Conservation (phyloP, 2,113 vertebrate species). For the Neodontobutis hainanensis region DNA sequence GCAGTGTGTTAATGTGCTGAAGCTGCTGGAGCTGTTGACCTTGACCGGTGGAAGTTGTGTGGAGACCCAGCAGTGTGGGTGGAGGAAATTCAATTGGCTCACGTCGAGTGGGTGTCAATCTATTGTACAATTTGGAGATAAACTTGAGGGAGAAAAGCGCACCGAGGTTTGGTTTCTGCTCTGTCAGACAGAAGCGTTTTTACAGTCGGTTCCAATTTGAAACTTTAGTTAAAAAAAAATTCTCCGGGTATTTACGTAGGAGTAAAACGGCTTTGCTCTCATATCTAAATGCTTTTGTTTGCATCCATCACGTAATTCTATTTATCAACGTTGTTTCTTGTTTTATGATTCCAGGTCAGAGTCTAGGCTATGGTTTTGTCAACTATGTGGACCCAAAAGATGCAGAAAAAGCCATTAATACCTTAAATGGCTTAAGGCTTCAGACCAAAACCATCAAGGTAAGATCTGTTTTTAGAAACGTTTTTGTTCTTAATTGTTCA, state of each 20-base stretch:
- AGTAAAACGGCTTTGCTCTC: too few species aligned
- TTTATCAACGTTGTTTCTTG: conserved; percentile 10
- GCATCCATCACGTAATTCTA: neutral
- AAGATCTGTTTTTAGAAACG: conserved; percentile 46
- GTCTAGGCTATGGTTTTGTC: conserved; percentile 98
- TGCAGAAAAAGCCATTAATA: conserved; percentile 98
- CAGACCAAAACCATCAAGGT: conserved; percentile 99
- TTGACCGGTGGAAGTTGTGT: conserved; percentile 62
- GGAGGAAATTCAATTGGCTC: conserved; percentile 70
- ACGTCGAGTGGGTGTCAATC: conserved; percentile 73
- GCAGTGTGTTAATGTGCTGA: conserved; percentile 43
- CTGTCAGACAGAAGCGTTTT: conserved; percentile 50
- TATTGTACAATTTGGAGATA: conserved; percentile 70
- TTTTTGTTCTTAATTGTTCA: too few species aligned
- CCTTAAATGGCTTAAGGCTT: conserved; percentile 96
- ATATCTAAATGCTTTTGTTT: neutral
- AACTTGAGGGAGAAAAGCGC: conserved; percentile 54
- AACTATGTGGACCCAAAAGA: conserved; percentile 98
- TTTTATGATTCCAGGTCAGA: conserved; percentile 86
- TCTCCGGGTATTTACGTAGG: too few species aligned
- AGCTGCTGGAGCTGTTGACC: conserved; percentile 60
- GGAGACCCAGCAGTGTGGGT: conserved; percentile 54
- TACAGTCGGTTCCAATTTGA: conserved; percentile 51
- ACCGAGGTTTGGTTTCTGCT: conserved; percentile 44
- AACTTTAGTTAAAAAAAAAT: too few species aligned